Percentiles rank a stretch among this genome's conserved stretches.
Conservation (phyloP, 2,888 invertebrate species). For the Mimumesa dahlbomi region DNA sequence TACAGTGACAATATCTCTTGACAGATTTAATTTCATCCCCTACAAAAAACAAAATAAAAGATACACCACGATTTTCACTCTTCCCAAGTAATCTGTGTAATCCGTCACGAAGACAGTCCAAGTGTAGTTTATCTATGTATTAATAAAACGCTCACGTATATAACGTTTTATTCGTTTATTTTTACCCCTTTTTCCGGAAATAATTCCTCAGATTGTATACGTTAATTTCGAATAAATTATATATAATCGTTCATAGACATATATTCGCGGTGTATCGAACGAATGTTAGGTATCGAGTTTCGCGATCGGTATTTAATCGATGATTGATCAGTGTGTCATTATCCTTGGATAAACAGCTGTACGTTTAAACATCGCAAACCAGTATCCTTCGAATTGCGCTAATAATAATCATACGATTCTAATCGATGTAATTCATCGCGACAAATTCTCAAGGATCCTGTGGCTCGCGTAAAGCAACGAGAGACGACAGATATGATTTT, state of each 20-base stretch:
- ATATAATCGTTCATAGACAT: too few species aligned
- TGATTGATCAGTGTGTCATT: too few species aligned
- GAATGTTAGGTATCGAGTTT: too few species aligned
- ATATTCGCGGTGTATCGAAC: too few species aligned
- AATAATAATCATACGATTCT: background rate
- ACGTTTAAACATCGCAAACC: too few species aligned
- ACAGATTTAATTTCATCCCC: background rate
- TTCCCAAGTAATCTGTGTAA: background rate
- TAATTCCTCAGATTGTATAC: background rate
- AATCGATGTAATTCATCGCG: background rate
- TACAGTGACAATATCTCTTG: background rate
- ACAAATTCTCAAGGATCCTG: background rate
- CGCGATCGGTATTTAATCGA: too few species aligned
- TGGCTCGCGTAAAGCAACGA: background rate
- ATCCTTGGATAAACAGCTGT: too few species aligned
- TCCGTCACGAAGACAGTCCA: background rate
- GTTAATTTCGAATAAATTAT: too few species aligned
- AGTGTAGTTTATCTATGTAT: slow-evolving; percentile 8
- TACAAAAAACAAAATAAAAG: too few species aligned
- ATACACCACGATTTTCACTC: background rate
- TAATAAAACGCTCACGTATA: slow-evolving; percentile 7
- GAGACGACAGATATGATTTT: background rate
- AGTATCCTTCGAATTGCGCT: background rate
- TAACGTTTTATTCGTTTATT: slow-evolving; percentile 3
- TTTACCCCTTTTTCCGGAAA: background rate